Evolutionary conservation across 2,113 vertebrate species (phyloP), one percentile per base, ranked within the genome.

Genomic region (Taxidea taxus): DNA sequence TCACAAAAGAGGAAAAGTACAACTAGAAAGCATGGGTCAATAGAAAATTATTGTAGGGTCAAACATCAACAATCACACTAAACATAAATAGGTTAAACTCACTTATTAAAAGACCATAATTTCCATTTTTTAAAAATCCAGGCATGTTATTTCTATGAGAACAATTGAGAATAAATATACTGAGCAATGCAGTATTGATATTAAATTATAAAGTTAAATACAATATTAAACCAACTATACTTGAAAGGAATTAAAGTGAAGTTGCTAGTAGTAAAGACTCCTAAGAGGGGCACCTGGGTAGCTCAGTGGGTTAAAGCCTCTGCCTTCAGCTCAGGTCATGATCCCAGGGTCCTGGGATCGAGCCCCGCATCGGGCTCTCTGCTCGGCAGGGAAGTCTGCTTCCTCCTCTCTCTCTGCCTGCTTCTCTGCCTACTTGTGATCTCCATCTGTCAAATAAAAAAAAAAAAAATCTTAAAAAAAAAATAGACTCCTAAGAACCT

Each of bases 111-210:
- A 96, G n/a, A 37, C 3, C 12, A 47, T 27, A 87, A 47, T 51
- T 95, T 95, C 75, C 25, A 78, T 6, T 83, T 95, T 93, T 51
- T 29, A n/a, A 89, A 91, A 91, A 78, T 62, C 23, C 23, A 39
- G 49, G n/a, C 27, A 11, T 64, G 2, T 44, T 80, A 23, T 91
- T 95, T 77, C 82, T 87, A 70, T 3, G 68, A 89, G 72, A 94
- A 80, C 66, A 51, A 27, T 56, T 27, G 60, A 81, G 13, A 91
- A 18, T 82, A 29, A 42, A 42, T 31, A 54, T 25, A 80, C 34
- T 16, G 75, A 92, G 54, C 42, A 56, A 58, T 77, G 64, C 34
- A 23, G 0, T 82, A 39, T 47, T 87, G 42, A 62, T 58, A 47
- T 47, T 95, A 47, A 89, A 39, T 88, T 88, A 34, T 78, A 42